Conservation (phyloP, 2,797 vertebrate species). For the Eospalax fontanierii region DNA sequence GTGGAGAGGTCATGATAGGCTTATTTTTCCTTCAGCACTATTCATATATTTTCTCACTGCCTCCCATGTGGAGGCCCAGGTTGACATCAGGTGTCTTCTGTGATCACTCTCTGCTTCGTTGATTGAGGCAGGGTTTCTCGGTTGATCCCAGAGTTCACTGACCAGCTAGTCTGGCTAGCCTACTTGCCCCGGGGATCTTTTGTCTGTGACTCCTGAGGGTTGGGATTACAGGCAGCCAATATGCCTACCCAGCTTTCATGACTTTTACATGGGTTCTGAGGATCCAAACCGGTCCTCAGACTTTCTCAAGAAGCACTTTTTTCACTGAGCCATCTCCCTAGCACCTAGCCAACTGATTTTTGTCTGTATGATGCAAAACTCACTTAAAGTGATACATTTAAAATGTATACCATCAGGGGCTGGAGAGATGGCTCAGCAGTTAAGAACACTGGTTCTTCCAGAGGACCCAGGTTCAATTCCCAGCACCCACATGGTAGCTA, state of each 20-base stretch:
- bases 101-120: not conserved
- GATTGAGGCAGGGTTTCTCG: not conserved
- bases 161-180: too few relatives aligned
- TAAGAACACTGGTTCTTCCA: too few relatives aligned
- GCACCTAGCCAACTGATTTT: not conserved
- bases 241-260: not conserved
- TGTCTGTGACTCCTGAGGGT: not conserved
- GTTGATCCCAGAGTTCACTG: not conserved
- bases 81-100: too few relatives aligned
- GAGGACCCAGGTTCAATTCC: too few relatives aligned
- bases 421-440: too few relatives aligned
- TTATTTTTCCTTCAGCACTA: not conserved
- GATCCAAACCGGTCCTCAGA: not conserved
- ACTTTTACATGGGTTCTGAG: not conserved
- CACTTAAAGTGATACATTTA: not conserved
- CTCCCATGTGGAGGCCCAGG: too few relatives aligned
- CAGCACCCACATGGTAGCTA: too few relatives aligned
- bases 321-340: not conserved
- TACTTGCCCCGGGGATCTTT: not conserved
- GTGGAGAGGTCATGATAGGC: not conserved
- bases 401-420: not conserved
- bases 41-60: not conserved
- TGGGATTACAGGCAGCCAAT: not conserved
- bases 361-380: constrained; percentile 1
- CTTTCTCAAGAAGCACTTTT: not conserved